Evolutionary conservation across 2,888 invertebrate species (phyloP).

Genomic region (Drosophila demipolita): DNA sequence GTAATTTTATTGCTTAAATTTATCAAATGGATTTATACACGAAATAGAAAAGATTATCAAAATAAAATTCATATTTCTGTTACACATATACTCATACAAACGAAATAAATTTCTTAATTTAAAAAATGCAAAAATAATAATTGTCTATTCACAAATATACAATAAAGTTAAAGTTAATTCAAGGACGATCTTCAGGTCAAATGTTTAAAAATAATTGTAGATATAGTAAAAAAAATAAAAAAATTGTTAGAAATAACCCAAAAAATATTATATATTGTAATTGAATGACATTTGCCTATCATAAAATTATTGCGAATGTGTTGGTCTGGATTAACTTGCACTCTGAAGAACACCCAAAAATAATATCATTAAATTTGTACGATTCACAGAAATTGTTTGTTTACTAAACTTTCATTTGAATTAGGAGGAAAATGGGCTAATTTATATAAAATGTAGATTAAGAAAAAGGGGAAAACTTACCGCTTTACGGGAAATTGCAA

Average conservation of each 20-base stretch:
- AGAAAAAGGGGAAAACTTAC: slow-evolving; percentile 17
- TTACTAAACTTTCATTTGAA: background rate
- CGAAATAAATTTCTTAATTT: background rate
- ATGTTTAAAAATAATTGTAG: background rate
- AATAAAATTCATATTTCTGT: background rate
- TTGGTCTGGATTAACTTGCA: background rate
- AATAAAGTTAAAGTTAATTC: background rate
- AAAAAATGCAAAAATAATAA: background rate
- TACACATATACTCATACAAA: background rate
- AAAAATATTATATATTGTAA: background rate
- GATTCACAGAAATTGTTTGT: background rate
- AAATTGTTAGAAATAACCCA: background rate
- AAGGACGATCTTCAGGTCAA: background rate
- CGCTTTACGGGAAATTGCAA: slow-evolving; percentile 11
- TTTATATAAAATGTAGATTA: too few species aligned
- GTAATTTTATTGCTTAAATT: background rate
- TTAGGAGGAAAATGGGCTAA: background rate
- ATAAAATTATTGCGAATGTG: background rate
- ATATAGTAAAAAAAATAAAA: background rate
- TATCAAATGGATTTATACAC: background rate
- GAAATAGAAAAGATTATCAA: background rate
- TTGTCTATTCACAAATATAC: background rate
- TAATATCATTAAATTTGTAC: background rate
- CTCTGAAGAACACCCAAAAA: background rate
- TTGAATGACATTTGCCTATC: background rate